Evolutionary conservation across 2,888 invertebrate species (phyloP).

Genomic region (Lomographa bimaculata): DNA sequence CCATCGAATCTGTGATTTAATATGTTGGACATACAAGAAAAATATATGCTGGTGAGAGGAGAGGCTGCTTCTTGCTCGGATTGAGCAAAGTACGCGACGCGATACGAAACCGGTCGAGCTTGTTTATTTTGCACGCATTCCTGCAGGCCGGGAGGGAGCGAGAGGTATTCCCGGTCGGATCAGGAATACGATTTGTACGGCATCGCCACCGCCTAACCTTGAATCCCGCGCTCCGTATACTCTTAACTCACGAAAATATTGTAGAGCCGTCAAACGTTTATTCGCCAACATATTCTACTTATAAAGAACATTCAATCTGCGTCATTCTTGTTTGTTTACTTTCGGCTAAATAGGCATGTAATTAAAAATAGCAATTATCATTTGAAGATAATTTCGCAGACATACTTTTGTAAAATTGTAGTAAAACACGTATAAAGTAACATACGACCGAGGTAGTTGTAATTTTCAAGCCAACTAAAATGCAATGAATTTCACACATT

Average conservation of each 20-base stretch:
- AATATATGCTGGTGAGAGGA: conserved; percentile 57
- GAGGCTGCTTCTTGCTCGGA: conserved; percentile 55
- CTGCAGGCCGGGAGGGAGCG: conserved; percentile 70
- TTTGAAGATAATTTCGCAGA: conserved; percentile 13
- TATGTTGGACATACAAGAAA: conserved; percentile 41
- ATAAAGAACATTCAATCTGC: conserved; percentile 42
- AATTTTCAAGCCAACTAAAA: too few relatives aligned
- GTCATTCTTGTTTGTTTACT: conserved; percentile 38
- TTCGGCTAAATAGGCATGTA: conserved; percentile 30
- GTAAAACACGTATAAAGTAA: too few relatives aligned
- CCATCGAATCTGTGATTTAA: conserved; percentile 36
- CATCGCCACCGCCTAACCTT: conserved; percentile 61
- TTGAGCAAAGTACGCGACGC: conserved; percentile 66
- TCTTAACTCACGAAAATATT: conserved; percentile 49
- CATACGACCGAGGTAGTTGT: too few relatives aligned
- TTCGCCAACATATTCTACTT: conserved; percentile 42
- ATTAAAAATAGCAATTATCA: conserved; percentile 11
- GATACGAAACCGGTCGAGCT: conserved; percentile 73
- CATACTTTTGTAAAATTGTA: conserved; percentile 12
- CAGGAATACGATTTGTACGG: conserved; percentile 67
- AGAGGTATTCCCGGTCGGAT: conserved; percentile 67
- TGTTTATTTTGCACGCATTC: conserved; percentile 83
- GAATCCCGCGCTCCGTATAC: conserved; percentile 49
- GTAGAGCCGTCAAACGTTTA: conserved; percentile 41
- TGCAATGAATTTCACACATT: too few relatives aligned